phyloP scores from a whole-genome alignment of 2,888 invertebrate species.

The Epicampocera succincta region DNA sequence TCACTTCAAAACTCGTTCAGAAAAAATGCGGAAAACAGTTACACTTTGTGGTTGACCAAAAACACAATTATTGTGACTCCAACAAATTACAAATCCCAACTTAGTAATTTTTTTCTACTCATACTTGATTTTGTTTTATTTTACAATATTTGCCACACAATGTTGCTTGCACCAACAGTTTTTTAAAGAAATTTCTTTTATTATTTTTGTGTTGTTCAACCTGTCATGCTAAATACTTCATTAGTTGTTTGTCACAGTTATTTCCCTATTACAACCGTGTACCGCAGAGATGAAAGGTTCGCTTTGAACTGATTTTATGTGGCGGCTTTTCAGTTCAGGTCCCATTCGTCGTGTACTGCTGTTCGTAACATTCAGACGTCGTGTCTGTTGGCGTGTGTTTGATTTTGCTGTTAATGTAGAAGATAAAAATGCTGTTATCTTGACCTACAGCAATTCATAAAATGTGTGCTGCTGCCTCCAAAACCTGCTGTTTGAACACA shows the following conservation, averaged over 20 bases:
- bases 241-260: too few species aligned
- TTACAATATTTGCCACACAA: too few species aligned
- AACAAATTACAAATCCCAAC: too few species aligned
- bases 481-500: not conserved
- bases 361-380: slow-evolving; percentile 11
- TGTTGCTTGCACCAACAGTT: too few species aligned
- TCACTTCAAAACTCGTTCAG: not conserved
- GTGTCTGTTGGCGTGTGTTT: not conserved
- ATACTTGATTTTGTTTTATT: too few species aligned
- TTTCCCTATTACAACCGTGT: slow-evolving; percentile 3
- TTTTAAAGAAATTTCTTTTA: too few species aligned
- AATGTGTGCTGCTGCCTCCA: not conserved
- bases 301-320: slow-evolving; percentile 56
- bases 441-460: not conserved
- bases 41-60: not conserved
- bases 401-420: slow-evolving; percentile 7
- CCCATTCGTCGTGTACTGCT: slow-evolving; percentile 31
- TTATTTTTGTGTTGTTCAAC: too few species aligned
- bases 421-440: not conserved
- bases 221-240: too few species aligned
- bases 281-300: slow-evolving; percentile 54
- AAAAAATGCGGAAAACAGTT: not conserved
- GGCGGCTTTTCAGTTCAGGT: slow-evolving; percentile 36
- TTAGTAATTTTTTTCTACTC: too few species aligned
- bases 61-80: not conserved